Base-by-base conservation (phyloP, 2,888 invertebrate species). In the Choristoneura rosaceana region DNA sequence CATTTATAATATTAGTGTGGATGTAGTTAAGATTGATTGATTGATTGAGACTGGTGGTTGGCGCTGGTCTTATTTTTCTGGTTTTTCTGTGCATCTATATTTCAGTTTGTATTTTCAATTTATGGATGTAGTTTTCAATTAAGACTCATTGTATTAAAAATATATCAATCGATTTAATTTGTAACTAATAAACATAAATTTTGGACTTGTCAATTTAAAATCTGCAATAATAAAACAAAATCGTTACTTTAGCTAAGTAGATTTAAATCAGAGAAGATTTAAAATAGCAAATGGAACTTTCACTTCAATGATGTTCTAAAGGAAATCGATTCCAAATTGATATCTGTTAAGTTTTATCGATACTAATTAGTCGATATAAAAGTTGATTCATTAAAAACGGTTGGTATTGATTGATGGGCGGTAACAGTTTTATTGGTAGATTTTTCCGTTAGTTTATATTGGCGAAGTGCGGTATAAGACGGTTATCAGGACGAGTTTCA, bases 331-430 rank as follows among this genome's bases (percentile, higher is more conserved):
- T 50, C 41, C 43, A 50, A 66, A 47, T 65, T 33, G 43, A 52
- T 61, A 41, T 66, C 41, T 69, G 52, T 70, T 61, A 34, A 45
- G n/a, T 66, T 61, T 67, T 34, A 62, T 71, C 38, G 61, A 62
- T 67, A 67, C 66, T 62, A 71, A 71, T 71, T 65, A 71, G 61
- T 61, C n/a, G 58, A 41, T 59, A 55, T 62, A 71, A 71, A 71
- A 71, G 71, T 66, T n/a, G 66, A 52, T 52, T 25, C 34, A 62
- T 61, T 45, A 25, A 66, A 68, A 47, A 61, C 34, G 34, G 52
- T 66, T 66, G 9, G 61, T 74, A 77, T 77, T 74, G 73, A 71
- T 74, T 77, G 70, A 75, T 70, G 60, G 70, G 52, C 69, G 43
- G 74, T 43, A 59, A 71, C 73, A 66, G 73, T 73, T 71, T 58